phyloP scores from a whole-genome alignment of 1,140 invertebrate species.

The Drosophila repletoides region DNA sequence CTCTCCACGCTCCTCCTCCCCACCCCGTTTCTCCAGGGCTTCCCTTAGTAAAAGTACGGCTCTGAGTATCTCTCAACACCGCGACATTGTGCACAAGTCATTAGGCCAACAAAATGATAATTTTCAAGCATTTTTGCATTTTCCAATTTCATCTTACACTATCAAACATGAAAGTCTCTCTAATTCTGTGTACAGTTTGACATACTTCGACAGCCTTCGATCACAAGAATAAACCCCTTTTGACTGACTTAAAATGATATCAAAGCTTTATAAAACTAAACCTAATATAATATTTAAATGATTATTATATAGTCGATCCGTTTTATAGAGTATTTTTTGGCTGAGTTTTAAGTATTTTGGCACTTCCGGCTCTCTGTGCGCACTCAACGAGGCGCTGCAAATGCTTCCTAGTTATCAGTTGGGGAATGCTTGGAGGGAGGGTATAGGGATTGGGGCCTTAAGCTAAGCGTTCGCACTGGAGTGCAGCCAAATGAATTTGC shows the following conservation, averaged over 20 bases:
- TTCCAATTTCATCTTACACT: constrained; percentile 41
- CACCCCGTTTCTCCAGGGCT: too few relatives aligned
- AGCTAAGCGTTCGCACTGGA: constrained; percentile 44
- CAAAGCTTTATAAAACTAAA: too few relatives aligned
- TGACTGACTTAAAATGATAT: too few relatives aligned
- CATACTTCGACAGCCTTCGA: too few relatives aligned
- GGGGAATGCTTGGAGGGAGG: neutral
- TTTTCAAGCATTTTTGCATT: constrained; percentile 65
- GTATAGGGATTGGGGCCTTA: neutral
- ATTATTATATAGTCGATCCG: too few relatives aligned
- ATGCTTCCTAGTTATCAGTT: constrained; percentile 37
- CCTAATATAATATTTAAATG: too few relatives aligned
- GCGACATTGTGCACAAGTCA: constrained; percentile 65
- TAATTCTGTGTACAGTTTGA: neutral
- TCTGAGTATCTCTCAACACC: constrained; percentile 41
- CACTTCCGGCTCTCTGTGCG: constrained; percentile 5
- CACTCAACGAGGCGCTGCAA: constrained; percentile 35
- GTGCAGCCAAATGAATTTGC: constrained; percentile 75
- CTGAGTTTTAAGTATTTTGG: too few relatives aligned
- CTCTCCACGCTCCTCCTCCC: too few relatives aligned
- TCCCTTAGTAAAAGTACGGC: neutral
- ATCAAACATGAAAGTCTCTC: neutral
- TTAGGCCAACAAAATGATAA: constrained; percentile 61
- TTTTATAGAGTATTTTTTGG: too few relatives aligned
- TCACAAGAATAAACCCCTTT: too few relatives aligned